Conservation (phyloP, 1,140 invertebrate species). For the Physella acuta region DNA sequence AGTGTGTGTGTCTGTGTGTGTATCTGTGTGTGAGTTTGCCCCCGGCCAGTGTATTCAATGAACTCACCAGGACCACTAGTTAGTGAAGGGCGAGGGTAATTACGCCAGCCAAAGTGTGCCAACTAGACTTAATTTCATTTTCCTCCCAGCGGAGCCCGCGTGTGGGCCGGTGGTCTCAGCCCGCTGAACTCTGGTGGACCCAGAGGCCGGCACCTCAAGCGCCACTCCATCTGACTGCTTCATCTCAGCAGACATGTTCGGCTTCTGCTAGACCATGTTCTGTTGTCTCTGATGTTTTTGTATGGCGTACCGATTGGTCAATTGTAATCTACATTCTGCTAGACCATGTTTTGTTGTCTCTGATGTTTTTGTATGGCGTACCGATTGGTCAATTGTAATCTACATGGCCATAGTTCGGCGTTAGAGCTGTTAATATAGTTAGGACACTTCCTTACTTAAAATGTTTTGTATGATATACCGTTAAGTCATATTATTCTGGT, state of each 20-base stretch:
- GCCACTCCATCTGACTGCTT: background rate
- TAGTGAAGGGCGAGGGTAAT: conserved; percentile 13
- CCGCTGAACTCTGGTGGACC: conserved; percentile 1
- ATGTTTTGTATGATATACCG: no score
- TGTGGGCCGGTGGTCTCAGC: background rate
- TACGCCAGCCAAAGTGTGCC: conserved; percentile 17
- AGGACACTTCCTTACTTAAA: no score
- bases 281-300: background rate
- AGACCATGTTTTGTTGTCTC: background rate
- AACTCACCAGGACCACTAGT: conserved; percentile 5
- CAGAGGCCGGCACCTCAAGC: background rate
- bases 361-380: background rate
- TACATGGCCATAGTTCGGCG: background rate
- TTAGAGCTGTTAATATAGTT: no score
- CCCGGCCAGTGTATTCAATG: conserved; percentile 11
- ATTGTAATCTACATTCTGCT: no score
- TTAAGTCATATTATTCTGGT: no score
- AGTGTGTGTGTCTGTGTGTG: no score
- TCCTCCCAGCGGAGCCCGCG: no score
- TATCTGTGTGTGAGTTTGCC: no score
- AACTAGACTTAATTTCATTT: conserved; percentile 22
- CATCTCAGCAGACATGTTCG: background rate
- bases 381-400: no score
- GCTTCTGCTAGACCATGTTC: background rate
- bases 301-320: background rate